Evolutionary conservation across 2,113 vertebrate species (phyloP).

Genomic region (Myiagra hebetior): DNA sequence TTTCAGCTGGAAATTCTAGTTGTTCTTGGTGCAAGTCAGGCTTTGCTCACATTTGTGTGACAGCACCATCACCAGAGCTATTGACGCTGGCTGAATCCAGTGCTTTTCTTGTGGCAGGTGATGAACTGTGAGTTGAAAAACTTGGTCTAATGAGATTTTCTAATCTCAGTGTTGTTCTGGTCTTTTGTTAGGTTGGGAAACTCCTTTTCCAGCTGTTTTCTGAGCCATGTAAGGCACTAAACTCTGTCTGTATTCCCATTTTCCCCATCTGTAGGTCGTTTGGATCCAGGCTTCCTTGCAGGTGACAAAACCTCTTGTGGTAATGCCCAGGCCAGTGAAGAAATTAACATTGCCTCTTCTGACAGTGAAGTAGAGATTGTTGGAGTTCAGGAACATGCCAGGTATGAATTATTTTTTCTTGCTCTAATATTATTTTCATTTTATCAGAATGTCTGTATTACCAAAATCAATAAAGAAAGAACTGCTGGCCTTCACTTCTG

Average conservation of each 20-base stretch:
- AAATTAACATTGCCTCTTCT: slow-evolving; percentile 88
- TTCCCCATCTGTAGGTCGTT: slow-evolving; percentile 74
- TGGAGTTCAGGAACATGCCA: slow-evolving; percentile 91
- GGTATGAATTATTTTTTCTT: slow-evolving; percentile 69
- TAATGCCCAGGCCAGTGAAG: slow-evolving; percentile 80
- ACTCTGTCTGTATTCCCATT: neutral
- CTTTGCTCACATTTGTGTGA: neutral
- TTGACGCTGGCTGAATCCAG: neutral
- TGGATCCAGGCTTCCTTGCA: slow-evolving; percentile 79
- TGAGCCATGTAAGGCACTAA: neutral
- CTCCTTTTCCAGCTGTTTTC: neutral
- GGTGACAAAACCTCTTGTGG: slow-evolving; percentile 71
- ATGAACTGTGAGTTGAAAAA: neutral
- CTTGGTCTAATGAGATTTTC: neutral
- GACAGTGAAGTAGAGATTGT: slow-evolving; percentile 98
- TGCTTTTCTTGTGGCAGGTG: neutral
- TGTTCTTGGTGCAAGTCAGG: neutral
- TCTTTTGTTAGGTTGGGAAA: neutral
- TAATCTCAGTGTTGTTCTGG: neutral
- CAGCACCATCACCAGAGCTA: neutral
- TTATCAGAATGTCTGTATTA: neutral
- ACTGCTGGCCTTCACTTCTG: neutral
- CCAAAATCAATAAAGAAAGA: neutral
- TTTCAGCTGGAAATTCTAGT: neutral
- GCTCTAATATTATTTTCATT: neutral